Evolutionary conservation across 1,140 invertebrate species (phyloP).

Genomic region (Dendrolimus punctatus): DNA sequence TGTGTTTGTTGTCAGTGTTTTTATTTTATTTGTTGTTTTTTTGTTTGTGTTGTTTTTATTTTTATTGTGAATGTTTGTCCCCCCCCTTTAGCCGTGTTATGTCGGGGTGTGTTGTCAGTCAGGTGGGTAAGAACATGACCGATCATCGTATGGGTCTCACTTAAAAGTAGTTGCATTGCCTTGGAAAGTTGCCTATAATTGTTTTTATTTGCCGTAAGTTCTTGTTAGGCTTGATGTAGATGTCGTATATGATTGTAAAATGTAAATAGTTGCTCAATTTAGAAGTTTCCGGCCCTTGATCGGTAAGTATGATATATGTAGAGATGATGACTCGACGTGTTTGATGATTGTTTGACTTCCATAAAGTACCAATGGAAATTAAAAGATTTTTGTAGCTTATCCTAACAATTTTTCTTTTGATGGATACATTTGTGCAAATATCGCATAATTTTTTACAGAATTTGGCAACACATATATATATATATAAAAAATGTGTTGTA

Average conservation of each 20-base stretch:
- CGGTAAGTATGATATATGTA: constrained; percentile 28
- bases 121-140: constrained; percentile 54
- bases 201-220: constrained; percentile 61
- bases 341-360: constrained; percentile 4
- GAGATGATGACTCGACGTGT: constrained; percentile 10
- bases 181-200: constrained; percentile 44
- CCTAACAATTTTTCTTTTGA: constrained; percentile 27
- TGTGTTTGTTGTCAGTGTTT: constrained; percentile 58
- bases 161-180: constrained; percentile 53
- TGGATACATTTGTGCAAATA: constrained; percentile 43
- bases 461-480: no score
- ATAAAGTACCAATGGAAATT: constrained; percentile 18
- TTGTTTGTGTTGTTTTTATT: constrained; percentile 34
- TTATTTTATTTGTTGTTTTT: constrained; percentile 39
- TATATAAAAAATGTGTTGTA: neutral
- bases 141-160: constrained; percentile 30
- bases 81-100: constrained; percentile 31
- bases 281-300: constrained; percentile 6
- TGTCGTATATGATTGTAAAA: constrained; percentile 38
- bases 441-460: neutral
- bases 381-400: constrained; percentile 45
- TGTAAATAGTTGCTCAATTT: constrained; percentile 39
- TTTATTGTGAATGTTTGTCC: constrained; percentile 53
- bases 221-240: constrained; percentile 65
- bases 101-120: constrained; percentile 46